These are phyloP conservation scores for Odontophorus gujanensis DNA, from an alignment of 2,113 vertebrate genomes.

Conservation along the genomic window DNA sequence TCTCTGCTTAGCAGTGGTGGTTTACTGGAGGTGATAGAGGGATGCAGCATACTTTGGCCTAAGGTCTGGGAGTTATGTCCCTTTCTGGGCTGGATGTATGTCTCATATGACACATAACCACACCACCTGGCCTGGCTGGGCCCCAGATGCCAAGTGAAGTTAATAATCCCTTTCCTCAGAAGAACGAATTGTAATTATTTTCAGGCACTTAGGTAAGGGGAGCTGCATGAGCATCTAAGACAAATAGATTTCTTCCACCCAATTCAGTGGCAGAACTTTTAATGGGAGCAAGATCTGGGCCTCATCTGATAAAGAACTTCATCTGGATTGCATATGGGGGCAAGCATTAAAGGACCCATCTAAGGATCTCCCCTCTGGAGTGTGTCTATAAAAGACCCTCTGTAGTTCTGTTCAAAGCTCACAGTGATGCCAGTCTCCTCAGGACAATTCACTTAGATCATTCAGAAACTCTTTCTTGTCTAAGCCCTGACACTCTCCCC, in stretches of 20 bases:
- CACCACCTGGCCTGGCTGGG: not conserved
- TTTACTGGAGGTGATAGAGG: not conserved
- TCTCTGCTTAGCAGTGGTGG: not conserved
- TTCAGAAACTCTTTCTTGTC: slow-evolving; percentile 66
- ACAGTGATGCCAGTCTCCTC: slow-evolving; percentile 59
- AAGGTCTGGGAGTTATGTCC: not conserved
- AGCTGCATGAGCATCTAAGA: not conserved
- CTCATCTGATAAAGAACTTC: slow-evolving; percentile 65
- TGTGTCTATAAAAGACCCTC: slow-evolving; percentile 60
- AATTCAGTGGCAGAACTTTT: slow-evolving; percentile 58
- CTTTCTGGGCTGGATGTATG: not conserved
- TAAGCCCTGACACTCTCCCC: slow-evolving; percentile 38
- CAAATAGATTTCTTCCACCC: slow-evolving; percentile 14
- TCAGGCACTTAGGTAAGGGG: not conserved
- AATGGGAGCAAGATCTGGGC: slow-evolving; percentile 52
- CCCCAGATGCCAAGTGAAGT: not conserved
- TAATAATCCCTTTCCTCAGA: not conserved
- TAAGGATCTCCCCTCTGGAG: slow-evolving; percentile 71
- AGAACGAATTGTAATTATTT: not conserved
- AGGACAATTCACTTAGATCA: slow-evolving; percentile 72
- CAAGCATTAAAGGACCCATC: slow-evolving; percentile 70
- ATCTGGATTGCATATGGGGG: slow-evolving; percentile 71
- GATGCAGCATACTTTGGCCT: not conserved
- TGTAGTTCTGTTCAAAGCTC: slow-evolving; percentile 71
- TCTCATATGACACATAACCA: too few species aligned